These are phyloP conservation scores for Antedon mediterranea DNA, from an alignment of 53 echinoderm and acorn worm genomes.

Conservation along the genomic window DNA sequence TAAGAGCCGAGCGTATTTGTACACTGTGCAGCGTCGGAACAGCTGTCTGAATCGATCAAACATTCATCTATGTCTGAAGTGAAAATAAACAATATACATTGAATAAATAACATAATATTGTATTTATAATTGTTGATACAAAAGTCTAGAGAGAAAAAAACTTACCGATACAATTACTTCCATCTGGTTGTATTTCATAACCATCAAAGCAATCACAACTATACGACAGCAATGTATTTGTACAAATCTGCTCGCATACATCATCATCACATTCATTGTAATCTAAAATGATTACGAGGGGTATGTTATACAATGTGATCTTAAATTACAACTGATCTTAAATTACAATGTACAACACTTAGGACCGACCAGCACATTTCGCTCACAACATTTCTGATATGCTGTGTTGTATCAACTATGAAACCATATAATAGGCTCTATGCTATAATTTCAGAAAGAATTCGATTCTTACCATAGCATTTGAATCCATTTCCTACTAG, in stretches of 20 bases:
- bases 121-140: no score
- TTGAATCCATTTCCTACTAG: background rate
- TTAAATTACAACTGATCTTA: no score
- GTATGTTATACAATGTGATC: no score
- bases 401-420: no score
- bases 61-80: conserved; percentile 16
- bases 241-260: background rate
- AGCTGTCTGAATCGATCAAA: conserved; percentile 12
- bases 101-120: no score
- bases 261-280: background rate
- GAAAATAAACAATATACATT: no score
- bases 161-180: background rate
- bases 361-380: no score
- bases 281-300: no score
- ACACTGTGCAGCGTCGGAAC: conserved; percentile 8
- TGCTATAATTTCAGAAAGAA: no score
- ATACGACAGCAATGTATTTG: background rate
- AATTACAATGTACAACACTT: no score
- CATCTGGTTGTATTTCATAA: background rate
- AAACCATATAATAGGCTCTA: no score
- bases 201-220: background rate
- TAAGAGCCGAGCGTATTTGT: conserved; percentile 11
- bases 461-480: background rate
- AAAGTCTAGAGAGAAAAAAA: background rate
- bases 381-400: no score